These are phyloP conservation scores for Martes flavigula DNA, from an alignment of 2,797 vertebrate genomes.

Conservation along the genomic window DNA sequence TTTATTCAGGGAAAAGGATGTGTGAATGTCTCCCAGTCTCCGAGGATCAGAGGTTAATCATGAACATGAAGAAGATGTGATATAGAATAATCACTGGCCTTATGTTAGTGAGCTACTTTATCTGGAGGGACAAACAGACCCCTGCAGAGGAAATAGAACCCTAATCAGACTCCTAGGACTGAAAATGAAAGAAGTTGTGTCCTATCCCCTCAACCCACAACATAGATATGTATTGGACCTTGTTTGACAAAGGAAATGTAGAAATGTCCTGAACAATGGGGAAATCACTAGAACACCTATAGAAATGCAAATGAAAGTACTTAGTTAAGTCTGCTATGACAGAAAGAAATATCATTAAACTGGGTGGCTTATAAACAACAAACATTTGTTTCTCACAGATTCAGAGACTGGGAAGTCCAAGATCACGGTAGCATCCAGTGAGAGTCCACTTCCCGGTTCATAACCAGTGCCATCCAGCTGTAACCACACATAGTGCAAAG, in stretches of 20 bases:
- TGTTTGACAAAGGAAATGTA: not conserved
- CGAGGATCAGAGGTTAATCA: not conserved
- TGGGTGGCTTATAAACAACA: not conserved
- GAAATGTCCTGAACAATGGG: not conserved
- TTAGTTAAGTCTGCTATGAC: not conserved
- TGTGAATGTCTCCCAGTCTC: not conserved
- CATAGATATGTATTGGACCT: not conserved
- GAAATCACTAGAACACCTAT: not conserved
- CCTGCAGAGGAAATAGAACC: not conserved
- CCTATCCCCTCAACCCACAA: not conserved
- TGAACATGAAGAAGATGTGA: not conserved
- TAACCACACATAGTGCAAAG: not conserved
- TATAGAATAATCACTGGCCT: not conserved
- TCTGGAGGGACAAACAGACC: not conserved
- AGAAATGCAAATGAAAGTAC: not conserved
- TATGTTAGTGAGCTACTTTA: not conserved
- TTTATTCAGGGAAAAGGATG: not conserved
- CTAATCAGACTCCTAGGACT: not conserved
- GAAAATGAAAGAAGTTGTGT: not conserved
- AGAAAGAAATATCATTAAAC: not conserved
- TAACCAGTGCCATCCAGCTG: not conserved
- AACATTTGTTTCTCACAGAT: not conserved
- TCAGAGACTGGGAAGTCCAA: not conserved
- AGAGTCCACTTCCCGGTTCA: not conserved
- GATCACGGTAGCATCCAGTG: fast-evolving